These are phyloP conservation scores for Phrynosoma platyrhinos DNA, from an alignment of 2,113 vertebrate genomes.

Conservation along the genomic window DNA sequence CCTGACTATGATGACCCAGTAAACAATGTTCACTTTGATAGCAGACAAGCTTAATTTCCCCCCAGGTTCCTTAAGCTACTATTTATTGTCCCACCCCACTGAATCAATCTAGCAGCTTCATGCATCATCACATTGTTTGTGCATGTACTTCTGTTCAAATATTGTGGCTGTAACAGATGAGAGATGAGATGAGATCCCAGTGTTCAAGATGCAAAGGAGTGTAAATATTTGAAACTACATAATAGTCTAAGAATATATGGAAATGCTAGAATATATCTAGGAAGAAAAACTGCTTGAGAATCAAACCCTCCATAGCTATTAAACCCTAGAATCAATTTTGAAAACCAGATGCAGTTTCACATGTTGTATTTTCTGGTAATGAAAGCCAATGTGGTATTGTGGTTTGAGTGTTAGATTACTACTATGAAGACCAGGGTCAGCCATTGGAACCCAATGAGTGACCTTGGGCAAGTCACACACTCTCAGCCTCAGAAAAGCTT, in stretches of 20 bases:
- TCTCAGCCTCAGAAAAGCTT: too few relatives aligned
- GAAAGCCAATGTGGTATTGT: too few relatives aligned
- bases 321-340: background rate
- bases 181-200: background rate
- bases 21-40: slow-evolving; percentile 6
- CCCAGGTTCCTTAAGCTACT: fast-evolving
- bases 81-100: background rate
- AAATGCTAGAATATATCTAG: background rate
- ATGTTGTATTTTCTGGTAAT: background rate
- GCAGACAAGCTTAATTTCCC: background rate
- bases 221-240: background rate
- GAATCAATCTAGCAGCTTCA: background rate
- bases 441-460: too few relatives aligned
- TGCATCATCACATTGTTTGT: background rate
- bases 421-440: too few relatives aligned
- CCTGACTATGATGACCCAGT: background rate
- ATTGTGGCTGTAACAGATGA: background rate
- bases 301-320: background rate
- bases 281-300: background rate
- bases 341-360: background rate
- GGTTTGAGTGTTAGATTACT: too few relatives aligned
- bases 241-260: background rate
- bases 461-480: too few relatives aligned
- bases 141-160: background rate
- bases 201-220: slow-evolving; percentile 3